Base-by-base conservation (phyloP, 2,888 invertebrate genomes). In the Spodoptera picta region DNA sequence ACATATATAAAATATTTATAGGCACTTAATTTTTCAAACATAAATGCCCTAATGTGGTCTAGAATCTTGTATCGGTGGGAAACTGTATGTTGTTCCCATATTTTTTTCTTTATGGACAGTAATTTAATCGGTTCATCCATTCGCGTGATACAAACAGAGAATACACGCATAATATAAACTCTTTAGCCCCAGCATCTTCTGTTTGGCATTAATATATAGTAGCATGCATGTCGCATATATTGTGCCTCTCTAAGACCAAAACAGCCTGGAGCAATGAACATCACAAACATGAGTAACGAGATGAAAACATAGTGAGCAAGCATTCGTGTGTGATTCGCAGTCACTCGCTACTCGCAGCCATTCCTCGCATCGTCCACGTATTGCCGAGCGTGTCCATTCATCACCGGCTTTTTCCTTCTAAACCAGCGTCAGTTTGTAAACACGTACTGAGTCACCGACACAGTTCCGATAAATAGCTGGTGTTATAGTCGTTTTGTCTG, bases 401-500 rank as follows among this genome's bases (percentile, higher is more conserved):
- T 68, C 69, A 54, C 41, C 24, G 42, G 24, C 52, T 63, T 75
- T 80, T 81, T 80, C 77, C 79, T 75, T 69, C 59, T 75, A 70
- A 73, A 67, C 66, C 49, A 66, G 46, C 51, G 53, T 64, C 55
- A 73, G 69, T 77, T 80, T 77, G 81, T 84, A 83, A 83, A 84
- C 83, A 84, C 76, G 52, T 53, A 83, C 73, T 85, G 84, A 86
- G 82, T 87, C 87, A 87, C 75, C 70, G 68, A n/a, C 75, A 59
- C 68, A 74, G 75, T 83, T 85, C 82, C 84, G 77, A 84, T 87
- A 85, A 86, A 83, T 78, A 81, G 83, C 73, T 74, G 70, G 75
- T 74, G 81, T 76, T 77, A 75, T 79, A 82, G 82, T 83, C 79
- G 84, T 87, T 87, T 86, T 84, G 89, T 87, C 85, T 84, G 86